Evolutionary conservation across 2,113 vertebrate species (phyloP).

Genomic region (Entosphenus tridentatus): DNA sequence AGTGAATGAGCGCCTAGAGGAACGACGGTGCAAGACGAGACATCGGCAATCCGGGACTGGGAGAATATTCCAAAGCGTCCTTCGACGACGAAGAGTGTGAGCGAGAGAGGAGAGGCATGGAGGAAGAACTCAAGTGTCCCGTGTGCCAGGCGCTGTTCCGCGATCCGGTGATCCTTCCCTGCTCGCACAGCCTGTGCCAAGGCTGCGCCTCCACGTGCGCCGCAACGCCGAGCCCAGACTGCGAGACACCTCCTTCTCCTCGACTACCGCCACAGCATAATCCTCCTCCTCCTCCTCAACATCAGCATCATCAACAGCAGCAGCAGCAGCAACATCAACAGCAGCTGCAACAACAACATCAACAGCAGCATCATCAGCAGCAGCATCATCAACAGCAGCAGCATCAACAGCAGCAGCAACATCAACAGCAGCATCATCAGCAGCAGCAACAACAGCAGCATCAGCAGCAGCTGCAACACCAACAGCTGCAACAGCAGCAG

Average conservation of each 20-base stretch:
- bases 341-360: no score
- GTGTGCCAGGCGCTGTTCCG: conserved; percentile 70
- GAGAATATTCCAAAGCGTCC: no score
- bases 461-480: conserved; percentile 9
- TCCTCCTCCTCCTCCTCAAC: no score
- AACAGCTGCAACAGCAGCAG: conserved; percentile 12
- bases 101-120: conserved; percentile 27
- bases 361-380: neutral
- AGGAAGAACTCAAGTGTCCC: conserved; percentile 84
- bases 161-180: conserved; percentile 61
- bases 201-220: conserved; percentile 70
- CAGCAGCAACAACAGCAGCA: neutral
- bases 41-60: no score
- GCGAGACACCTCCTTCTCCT: no score
- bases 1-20: no score
- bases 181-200: conserved; percentile 71
- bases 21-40: no score
- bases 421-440: neutral
- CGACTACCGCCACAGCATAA: no score
- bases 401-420: no score
- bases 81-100: no score
- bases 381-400: neutral
- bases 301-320: no score
- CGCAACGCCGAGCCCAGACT: conserved; percentile 24
- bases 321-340: no score